Conservation (phyloP, 2,888 invertebrate species). For the Agrotis clavis region DNA sequence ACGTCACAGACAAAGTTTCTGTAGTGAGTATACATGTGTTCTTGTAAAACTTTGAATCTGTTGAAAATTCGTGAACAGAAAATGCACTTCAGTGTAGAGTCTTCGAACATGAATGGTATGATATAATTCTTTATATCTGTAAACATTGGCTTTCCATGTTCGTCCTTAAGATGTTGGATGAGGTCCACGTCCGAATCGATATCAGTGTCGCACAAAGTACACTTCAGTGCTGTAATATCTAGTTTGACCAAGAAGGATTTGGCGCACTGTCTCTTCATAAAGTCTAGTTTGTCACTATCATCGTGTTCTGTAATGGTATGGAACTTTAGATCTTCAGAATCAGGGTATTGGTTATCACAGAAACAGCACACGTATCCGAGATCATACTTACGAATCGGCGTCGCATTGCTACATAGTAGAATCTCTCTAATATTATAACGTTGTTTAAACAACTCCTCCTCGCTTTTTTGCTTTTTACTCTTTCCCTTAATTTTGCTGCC, state of each 20-base stretch:
- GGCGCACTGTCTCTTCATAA: constrained; percentile 67
- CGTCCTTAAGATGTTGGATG: constrained; percentile 39
- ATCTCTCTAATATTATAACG: constrained; percentile 72
- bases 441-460: constrained; percentile 54
- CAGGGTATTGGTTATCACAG: constrained; percentile 69
- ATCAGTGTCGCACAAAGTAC: constrained; percentile 44
- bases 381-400: constrained; percentile 75
- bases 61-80: constrained; percentile 64
- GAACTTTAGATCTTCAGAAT: constrained; percentile 74
- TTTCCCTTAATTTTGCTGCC: constrained; percentile 21
- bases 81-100: constrained; percentile 63
- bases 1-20: constrained; percentile 71
- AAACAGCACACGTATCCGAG: constrained; percentile 77
- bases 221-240: constrained; percentile 73
- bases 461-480: constrained; percentile 27
- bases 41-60: constrained; percentile 68
- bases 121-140: constrained; percentile 68
- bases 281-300: constrained; percentile 64
- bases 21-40: constrained; percentile 75
- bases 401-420: constrained; percentile 77
- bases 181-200: constrained; percentile 45
- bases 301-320: constrained; percentile 73
- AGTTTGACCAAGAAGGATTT: constrained; percentile 73
- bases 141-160: constrained; percentile 53
- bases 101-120: constrained; percentile 76